These are phyloP conservation scores for Drosophila nr. perissopoda DNA, from an alignment of 2,888 invertebrate species.

Conservation along the genomic window DNA sequence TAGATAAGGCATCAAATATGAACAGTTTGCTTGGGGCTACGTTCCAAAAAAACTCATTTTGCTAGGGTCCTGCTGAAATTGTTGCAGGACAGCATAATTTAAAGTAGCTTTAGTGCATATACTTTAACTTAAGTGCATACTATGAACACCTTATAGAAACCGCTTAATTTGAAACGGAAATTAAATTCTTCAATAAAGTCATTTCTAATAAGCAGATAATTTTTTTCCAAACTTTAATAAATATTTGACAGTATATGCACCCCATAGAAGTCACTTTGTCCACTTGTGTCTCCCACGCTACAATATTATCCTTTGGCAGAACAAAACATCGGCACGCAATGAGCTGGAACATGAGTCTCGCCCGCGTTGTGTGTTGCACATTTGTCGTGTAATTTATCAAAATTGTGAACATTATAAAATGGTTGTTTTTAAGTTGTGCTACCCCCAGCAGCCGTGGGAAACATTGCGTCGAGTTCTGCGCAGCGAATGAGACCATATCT, in stretches of 20 bases:
- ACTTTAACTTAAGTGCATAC: not conserved
- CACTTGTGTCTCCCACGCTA: constrained; percentile 64
- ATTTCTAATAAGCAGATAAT: not conserved
- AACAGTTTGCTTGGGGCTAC: not conserved
- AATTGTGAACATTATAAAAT: constrained; percentile 22
- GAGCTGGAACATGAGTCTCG: constrained; percentile 57
- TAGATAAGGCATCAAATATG: constrained; percentile 50
- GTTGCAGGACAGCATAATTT: not conserved
- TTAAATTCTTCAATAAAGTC: not conserved
- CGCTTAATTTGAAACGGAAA: not conserved
- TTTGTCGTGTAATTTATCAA: constrained; percentile 75
- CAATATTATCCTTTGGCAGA: constrained; percentile 54
- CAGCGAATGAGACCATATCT: constrained; percentile 4
- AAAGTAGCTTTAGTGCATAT: not conserved
- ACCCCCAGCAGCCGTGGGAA: constrained; percentile 65
- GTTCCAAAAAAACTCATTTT: not conserved
- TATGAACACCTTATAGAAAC: not conserved
- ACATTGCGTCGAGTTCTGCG: constrained; percentile 15
- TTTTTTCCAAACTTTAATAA: not conserved
- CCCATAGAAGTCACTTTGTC: not conserved
- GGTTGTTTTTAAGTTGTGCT: constrained; percentile 27
- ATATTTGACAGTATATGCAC: not conserved
- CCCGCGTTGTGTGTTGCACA: constrained; percentile 27
- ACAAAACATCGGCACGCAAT: constrained; percentile 61
- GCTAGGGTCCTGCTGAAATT: constrained; percentile 8